A percentile compares a stretch with the other conserved stretches of the same genome.
Conservation (phyloP, 2,888 invertebrate genomes). For the Caenorhabditis doughertyi region DNA sequence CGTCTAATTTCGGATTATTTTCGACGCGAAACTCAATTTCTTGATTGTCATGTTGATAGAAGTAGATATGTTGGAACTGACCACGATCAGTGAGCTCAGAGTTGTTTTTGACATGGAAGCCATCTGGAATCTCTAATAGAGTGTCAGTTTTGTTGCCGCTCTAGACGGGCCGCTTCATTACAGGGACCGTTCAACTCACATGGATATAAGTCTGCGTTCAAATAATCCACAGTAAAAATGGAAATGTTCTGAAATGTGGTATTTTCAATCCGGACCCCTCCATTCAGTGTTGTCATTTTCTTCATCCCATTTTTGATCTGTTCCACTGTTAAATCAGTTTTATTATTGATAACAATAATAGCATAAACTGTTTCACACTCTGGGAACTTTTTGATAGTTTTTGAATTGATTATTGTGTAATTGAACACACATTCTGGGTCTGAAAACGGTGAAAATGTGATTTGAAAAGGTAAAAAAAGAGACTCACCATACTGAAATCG, state of each 20-base stretch:
- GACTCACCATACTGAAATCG: too few species aligned
- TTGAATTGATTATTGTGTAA: background rate
- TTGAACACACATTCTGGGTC: constrained; percentile 5
- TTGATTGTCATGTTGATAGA: background rate
- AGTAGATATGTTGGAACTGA: background rate
- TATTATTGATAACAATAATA: background rate
- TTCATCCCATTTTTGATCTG: background rate
- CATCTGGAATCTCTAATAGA: background rate
- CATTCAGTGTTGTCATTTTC: background rate
- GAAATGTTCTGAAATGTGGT: background rate
- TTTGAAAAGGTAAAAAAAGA: too few species aligned
- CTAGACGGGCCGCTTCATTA: too few species aligned
- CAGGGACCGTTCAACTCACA: background rate
- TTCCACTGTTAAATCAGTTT: background rate
- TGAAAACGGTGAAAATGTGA: too few species aligned
- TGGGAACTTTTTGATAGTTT: constrained; percentile 1
- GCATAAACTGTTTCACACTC: background rate
- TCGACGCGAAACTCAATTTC: background rate
- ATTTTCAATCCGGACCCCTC: constrained; percentile 1
- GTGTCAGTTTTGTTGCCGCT: too few species aligned
- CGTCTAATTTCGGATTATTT: background rate
- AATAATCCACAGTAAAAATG: background rate
- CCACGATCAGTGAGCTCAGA: background rate
- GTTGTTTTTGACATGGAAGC: background rate
- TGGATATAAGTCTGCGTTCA: too few species aligned